A percentile compares a stretch with the other conserved stretches of the same genome.
Evolutionary conservation across 2,113 vertebrate species (phyloP).

Genomic region (Tychaedon coryphoeus): DNA sequence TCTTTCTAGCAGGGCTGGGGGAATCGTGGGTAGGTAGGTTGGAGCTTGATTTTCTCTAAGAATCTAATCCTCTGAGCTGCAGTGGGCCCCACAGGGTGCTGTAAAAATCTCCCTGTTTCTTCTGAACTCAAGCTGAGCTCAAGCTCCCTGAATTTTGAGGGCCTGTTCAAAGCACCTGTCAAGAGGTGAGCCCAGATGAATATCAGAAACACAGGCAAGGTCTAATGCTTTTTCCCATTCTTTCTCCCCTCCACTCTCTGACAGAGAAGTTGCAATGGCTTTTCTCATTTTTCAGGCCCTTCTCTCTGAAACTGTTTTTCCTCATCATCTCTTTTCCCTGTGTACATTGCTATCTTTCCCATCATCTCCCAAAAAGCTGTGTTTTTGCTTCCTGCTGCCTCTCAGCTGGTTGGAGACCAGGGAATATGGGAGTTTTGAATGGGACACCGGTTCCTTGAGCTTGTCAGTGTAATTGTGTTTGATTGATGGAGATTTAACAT

Average conservation of each 20-base stretch:
- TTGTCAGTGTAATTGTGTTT: slow-evolving; percentile 68
- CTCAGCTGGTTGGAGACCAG: not conserved
- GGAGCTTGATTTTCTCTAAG: not conserved
- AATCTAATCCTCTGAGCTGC: not conserved
- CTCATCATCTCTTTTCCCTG: accelerated
- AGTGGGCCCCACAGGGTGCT: not conserved
- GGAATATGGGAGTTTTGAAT: slow-evolving; percentile 20
- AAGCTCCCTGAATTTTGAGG: not conserved
- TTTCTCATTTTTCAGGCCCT: not conserved
- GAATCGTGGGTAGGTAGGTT: not conserved
- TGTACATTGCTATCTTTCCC: not conserved
- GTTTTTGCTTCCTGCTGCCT: slow-evolving; percentile 15
- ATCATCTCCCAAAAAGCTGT: not conserved
- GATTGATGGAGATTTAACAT: slow-evolving; percentile 64
- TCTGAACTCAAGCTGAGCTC: not conserved
- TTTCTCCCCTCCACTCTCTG: not conserved
- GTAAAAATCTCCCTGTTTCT: not conserved
- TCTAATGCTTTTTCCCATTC: not conserved
- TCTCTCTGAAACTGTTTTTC: not conserved
- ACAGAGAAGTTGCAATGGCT: not conserved
- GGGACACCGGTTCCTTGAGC: slow-evolving; percentile 63
- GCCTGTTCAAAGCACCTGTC: not conserved
- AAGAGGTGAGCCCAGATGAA: not conserved
- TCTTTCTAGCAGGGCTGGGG: not conserved
- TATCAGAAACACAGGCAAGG: not conserved